Conservation (phyloP, 2,888 invertebrate species). For the Oxyteleia sp. region DNA sequence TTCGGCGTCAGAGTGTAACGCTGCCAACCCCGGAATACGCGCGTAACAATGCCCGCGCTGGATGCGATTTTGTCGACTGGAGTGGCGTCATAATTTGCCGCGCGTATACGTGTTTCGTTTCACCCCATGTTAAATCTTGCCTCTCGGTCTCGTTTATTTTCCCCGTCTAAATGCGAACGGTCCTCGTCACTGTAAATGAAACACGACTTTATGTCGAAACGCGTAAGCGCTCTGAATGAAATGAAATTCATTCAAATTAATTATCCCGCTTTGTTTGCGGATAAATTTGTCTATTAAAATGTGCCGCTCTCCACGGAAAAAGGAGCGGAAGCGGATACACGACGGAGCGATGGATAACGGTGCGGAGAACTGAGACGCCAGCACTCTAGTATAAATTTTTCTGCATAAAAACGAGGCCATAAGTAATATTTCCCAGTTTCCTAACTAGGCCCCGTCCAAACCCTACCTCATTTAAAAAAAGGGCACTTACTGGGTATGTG, state of each 20-base stretch:
- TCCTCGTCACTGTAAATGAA: slow-evolving; percentile 73
- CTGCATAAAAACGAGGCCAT: too few species aligned
- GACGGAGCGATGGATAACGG: slow-evolving; percentile 38
- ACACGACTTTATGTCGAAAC: slow-evolving; percentile 76
- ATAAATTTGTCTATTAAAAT: slow-evolving; percentile 82
- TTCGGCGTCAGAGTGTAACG: slow-evolving; percentile 25
- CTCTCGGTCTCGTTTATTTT: slow-evolving; percentile 62
- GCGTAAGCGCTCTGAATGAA: slow-evolving; percentile 74
- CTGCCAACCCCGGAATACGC: slow-evolving; percentile 18
- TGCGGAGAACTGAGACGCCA: slow-evolving; percentile 21
- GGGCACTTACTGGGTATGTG: too few species aligned
- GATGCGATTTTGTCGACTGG: slow-evolving; percentile 58
- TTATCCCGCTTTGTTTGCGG: slow-evolving; percentile 84
- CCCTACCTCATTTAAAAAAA: too few species aligned
- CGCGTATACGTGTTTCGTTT: slow-evolving; percentile 54
- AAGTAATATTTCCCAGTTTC: too few species aligned
- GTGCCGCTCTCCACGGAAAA: slow-evolving; percentile 51
- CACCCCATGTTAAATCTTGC: slow-evolving; percentile 59
- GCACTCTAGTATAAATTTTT: too few species aligned
- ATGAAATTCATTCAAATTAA: slow-evolving; percentile 85
- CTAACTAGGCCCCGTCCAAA: too few species aligned
- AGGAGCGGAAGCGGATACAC: slow-evolving; percentile 23
- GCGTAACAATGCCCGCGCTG: slow-evolving; percentile 42
- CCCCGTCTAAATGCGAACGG: slow-evolving; percentile 36
- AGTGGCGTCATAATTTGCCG: slow-evolving; percentile 67